A percentile compares a stretch with the other conserved stretches of the same genome.
Evolutionary conservation across 2,888 invertebrate genomes (phyloP).

Genomic region (Lymantria monacha): DNA sequence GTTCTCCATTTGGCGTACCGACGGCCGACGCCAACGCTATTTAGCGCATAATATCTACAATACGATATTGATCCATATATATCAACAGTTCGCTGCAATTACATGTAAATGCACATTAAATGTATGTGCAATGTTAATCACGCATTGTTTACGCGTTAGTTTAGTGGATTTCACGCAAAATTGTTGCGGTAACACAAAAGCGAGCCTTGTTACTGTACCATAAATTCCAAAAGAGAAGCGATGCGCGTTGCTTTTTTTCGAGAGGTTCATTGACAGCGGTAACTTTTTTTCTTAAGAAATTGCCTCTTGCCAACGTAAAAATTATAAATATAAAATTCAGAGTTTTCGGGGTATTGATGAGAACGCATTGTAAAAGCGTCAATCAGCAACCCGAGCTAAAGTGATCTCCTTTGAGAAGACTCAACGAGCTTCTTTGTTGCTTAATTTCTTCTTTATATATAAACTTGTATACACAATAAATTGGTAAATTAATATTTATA

Average conservation of each 20-base stretch:
- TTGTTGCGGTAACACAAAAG: conserved; percentile 70
- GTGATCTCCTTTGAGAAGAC: too few species aligned
- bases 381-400: too few species aligned
- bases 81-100: conserved; percentile 37
- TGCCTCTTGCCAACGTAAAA: conserved; percentile 48
- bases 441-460: too few species aligned
- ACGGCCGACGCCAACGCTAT: conserved; percentile 42
- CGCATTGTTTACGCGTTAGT: conserved; percentile 71
- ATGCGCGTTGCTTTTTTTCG: conserved; percentile 76
- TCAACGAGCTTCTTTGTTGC: too few species aligned
- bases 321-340: background rate
- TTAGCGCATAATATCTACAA: conserved; percentile 46
- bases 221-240: conserved; percentile 83
- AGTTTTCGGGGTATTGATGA: too few species aligned
- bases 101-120: conserved; percentile 40
- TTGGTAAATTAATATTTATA: too few species aligned
- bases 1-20: conserved; percentile 62
- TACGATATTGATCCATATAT: conserved; percentile 69
- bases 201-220: conserved; percentile 80
- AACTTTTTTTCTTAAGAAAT: conserved; percentile 58
- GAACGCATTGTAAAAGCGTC: too few species aligned
- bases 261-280: conserved; percentile 71
- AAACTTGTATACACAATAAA: too few species aligned
- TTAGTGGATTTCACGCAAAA: conserved; percentile 63
- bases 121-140: conserved; percentile 49